phyloP scores from a whole-genome alignment of 1,140 invertebrate species.

The Bombyx mandarina region DNA sequence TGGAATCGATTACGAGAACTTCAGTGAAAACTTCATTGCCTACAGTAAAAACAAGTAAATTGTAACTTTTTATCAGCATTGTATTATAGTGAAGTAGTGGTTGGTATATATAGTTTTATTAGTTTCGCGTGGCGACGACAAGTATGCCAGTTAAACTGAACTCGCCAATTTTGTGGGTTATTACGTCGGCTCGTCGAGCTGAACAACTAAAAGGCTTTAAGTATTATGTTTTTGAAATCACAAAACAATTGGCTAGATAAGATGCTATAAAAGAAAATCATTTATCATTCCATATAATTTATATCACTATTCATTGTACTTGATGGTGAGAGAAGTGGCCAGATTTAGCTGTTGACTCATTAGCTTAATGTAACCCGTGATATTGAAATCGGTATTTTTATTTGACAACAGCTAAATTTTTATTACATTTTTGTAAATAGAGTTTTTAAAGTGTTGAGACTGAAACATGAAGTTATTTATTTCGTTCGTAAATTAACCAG shows the following conservation, averaged over 20 bases:
- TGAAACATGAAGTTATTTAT: constrained; percentile 67
- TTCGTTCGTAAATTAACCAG: constrained; percentile 57
- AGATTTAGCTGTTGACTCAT: constrained; percentile 20
- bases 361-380: constrained; percentile 3
- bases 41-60: no score
- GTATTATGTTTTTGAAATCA: constrained; percentile 26
- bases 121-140: not conserved
- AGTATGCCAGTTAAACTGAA: no score
- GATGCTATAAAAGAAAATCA: constrained; percentile 28
- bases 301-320: constrained; percentile 12
- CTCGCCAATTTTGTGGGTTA: no score
- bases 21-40: no score
- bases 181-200: constrained; percentile 23
- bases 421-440: constrained; percentile 61
- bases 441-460: constrained; percentile 61
- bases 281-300: constrained; percentile 44
- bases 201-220: constrained; percentile 32
- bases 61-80: not conserved
- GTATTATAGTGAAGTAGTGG: no score
- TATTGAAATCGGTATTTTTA: constrained; percentile 7
- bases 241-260: constrained; percentile 36
- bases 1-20: constrained; percentile 2
- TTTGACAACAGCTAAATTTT: constrained; percentile 43
- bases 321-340: constrained; percentile 12
- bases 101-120: no score